These are phyloP conservation scores for Adelosebastes latens DNA, from an alignment of 2,797 vertebrate species.

Conservation along the genomic window DNA sequence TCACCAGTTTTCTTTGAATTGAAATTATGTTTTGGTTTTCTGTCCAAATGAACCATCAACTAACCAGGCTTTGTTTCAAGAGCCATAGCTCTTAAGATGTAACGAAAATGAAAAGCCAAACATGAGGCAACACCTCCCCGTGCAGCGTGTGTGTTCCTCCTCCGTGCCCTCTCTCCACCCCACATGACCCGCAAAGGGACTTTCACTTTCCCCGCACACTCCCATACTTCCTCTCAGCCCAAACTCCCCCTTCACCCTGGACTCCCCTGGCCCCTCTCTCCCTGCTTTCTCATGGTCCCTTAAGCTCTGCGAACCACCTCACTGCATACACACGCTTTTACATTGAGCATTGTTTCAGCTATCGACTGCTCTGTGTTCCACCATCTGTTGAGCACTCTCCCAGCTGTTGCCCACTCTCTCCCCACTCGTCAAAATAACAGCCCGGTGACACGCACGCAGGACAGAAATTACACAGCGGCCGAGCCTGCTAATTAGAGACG, in stretches of 20 bases:
- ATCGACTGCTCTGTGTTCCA: conserved; percentile 51
- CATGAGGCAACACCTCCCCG: conserved; percentile 25
- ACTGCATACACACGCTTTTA: conserved; percentile 32
- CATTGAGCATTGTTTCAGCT: conserved; percentile 64
- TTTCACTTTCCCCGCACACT: conserved; percentile 68
- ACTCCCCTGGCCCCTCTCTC: conserved; percentile 71
- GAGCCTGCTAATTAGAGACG: conserved; percentile 70
- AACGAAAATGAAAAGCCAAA: conserved; percentile 22
- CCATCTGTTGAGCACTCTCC: conserved; percentile 80
- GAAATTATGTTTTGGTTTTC: conserved; percentile 4
- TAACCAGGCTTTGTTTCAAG: conserved; percentile 5
- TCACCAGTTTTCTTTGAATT: not conserved
- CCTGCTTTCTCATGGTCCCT: conserved; percentile 57
- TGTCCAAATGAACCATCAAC: conserved; percentile 30
- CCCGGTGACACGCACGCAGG: conserved; percentile 66
- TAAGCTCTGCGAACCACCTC: conserved; percentile 52
- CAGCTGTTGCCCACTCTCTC: conserved; percentile 80
- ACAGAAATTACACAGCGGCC: conserved; percentile 66
- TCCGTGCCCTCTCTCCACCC: conserved; percentile 33
- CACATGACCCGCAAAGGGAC: conserved; percentile 43
- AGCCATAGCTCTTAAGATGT: not conserved
- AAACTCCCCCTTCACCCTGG: conserved; percentile 74
- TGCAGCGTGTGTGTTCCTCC: conserved; percentile 48
- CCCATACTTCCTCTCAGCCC: conserved; percentile 63
- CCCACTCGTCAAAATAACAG: conserved; percentile 69